Base-by-base conservation (phyloP, 2,113 vertebrate species). In the Myocastor coypus region DNA sequence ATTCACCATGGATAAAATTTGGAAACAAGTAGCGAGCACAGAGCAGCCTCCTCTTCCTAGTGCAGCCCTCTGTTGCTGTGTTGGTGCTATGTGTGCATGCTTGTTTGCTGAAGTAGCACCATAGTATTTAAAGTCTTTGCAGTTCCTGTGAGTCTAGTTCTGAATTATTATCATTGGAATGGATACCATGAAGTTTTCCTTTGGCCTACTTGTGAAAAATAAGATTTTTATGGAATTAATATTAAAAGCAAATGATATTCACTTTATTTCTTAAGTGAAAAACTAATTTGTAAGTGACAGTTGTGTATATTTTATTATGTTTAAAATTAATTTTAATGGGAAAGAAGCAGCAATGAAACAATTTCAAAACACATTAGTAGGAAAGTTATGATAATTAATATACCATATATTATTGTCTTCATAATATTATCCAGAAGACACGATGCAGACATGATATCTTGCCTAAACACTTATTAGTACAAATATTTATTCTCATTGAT, bases 1-100 rank as follows among this genome's bases (percentile, higher is more conserved):
- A 96, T 92, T 91, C 82, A 94, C 89, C 95, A 91, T 96, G 95
- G 95, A 98, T 93, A 96, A 85, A 84, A 95, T 91, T 92, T 94
- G 93, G 93, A 95, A 94, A 87, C 40, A 66, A 32, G 37, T 61
- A 88, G 57, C 89, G 42, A 93, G 81, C 61, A 88, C 63, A 75
- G 81, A 92, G 32, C 3, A 11, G 63, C 24, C 64, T 78, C 24
- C 64, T 78, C 87, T 88, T 92, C 66, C 24, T 81, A 95, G 63
- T 14, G 37, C 55, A n/a, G 26, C 28, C 77, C 37, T 95, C 96
- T 92, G 90, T 95, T 92, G 59, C 32, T 71, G 28, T 37, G 77
- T 83, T 8, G 32, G 55, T 83, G 92, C 77, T 87, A 40, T 66
- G 61, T 14, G 5, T 77, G 73, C 85, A 83, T 85, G 78, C 50